Evolutionary conservation across 1,140 invertebrate species (phyloP), one percentile per base, ranked within the genome.

Genomic region (Diplogasteroides magnus): DNA sequence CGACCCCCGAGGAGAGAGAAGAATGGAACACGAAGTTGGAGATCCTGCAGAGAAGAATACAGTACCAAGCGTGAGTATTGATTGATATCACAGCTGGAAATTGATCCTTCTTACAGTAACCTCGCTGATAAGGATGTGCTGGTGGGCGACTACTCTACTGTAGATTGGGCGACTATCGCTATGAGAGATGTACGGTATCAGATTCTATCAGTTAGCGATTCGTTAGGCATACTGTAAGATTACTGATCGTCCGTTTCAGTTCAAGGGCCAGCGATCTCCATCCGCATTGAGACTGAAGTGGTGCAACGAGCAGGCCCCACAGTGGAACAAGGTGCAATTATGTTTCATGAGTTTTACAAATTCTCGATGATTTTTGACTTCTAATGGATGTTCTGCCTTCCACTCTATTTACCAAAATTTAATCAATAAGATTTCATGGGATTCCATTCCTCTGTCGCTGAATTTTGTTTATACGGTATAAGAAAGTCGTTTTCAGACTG

Each of bases 241-340:
- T 37, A 67, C 6, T 64, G 14, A 23, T 69, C 0, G 57, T 65
- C 58, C 1, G 14, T 72, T 73, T 31, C 65, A 84, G 82, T 82
- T 84, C 67, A 63, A 71, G 14, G 77, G 76, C 3, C 74, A 75
- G 27, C 68, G 75, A n/a, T 71, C 74, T 28, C 71, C 74, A 14
- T 59, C 32, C 2, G 76, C 78, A 3, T 80, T 82, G 61, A 69
- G 77, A 57, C 71, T 75, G 15, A 79, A 79, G 65, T 84, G 84
- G 84, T 71, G 72, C 27, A 83, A 82, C 68, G 72, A 77, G 25
- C 57, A 83, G n/a, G 71, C 75, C 25, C 83, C 84, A 19, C 61
- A 61, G 2, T 77, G 84, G 31, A 84, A 82, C 72, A 76, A 75
- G 11, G 37, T 61, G 15, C 55, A 64, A 6, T n/a, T n/a, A n/a